A percentile compares a stretch with the other conserved stretches of the same genome.
Conservation (phyloP, 2,113 vertebrate species). For the Melanotaenia duboulayi region DNA sequence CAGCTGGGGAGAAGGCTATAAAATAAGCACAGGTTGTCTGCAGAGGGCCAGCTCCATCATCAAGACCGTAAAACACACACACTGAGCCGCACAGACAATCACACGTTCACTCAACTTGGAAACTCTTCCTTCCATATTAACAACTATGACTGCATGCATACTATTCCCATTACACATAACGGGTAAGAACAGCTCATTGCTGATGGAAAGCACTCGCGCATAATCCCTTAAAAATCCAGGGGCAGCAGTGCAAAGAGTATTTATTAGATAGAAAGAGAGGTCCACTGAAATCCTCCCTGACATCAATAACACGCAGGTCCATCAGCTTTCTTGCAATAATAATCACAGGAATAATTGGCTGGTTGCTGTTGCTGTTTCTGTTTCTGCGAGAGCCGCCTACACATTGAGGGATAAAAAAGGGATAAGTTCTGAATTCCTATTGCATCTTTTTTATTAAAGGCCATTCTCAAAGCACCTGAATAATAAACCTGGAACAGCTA, state of each 20-base stretch:
- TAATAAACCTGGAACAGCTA: conserved; percentile 62
- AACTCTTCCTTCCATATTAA: conserved; percentile 41
- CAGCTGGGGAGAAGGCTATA: conserved; percentile 79
- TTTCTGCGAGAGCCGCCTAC: conserved; percentile 43
- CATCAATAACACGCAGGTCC: conserved; percentile 68
- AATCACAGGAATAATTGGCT: conserved; percentile 63
- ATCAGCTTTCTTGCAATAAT: conserved; percentile 59
- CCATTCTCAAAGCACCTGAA: conserved; percentile 54
- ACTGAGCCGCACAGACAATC: conserved; percentile 32
- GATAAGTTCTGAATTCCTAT: conserved; percentile 46
- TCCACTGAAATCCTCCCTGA: conserved; percentile 59
- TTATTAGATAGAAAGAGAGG: conserved; percentile 63
- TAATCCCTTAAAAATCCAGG: conserved; percentile 59
- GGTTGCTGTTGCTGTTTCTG: conserved; percentile 52
- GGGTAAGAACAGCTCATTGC: conserved; percentile 35
- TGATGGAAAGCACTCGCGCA: conserved; percentile 39
- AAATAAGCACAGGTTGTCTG: conserved; percentile 77
- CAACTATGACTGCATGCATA: conserved; percentile 39
- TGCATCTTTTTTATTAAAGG: conserved; percentile 55
- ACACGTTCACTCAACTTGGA: conserved; percentile 10
- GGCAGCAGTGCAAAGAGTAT: conserved; percentile 63
- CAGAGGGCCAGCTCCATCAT: conserved; percentile 72
- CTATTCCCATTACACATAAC: conserved; percentile 50
- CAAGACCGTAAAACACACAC: conserved; percentile 52
- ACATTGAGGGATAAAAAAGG: conserved; percentile 28